A percentile compares a stretch with the other conserved stretches of the same genome.
Conservation (phyloP, 2,797 vertebrate species). For the Sebastes hubbsi region DNA sequence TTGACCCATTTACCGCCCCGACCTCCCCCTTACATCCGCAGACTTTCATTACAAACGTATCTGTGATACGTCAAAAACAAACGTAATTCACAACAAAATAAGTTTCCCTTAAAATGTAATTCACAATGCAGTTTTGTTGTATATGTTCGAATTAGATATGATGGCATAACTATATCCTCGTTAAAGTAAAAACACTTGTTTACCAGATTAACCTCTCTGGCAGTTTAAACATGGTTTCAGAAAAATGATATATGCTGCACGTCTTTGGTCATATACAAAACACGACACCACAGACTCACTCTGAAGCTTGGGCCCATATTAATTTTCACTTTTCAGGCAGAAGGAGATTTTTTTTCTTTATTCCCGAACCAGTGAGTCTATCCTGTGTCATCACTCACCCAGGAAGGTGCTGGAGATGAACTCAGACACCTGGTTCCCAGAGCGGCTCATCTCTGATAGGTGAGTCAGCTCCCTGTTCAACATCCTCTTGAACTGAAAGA, state of each 20-base stretch:
- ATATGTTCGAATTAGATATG: background rate
- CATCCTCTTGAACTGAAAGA: conserved; percentile 98
- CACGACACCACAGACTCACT: background rate
- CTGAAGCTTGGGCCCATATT: background rate
- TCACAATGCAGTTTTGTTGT: too few species aligned
- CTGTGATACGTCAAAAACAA: too few species aligned
- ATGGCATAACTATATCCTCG: background rate
- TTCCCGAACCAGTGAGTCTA: background rate
- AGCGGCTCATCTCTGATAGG: conserved; percentile 98
- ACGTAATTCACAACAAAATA: too few species aligned
- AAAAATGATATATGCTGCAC: background rate
- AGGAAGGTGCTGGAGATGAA: conserved; percentile 98
- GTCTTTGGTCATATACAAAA: background rate
- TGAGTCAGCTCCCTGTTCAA: conserved; percentile 97
- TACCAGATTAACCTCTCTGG: background rate
- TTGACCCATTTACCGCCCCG: too few species aligned
- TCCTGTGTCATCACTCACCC: conserved; percentile 84
- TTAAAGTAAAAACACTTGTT: background rate
- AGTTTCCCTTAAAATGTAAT: too few species aligned
- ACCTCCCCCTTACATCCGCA: too few species aligned
- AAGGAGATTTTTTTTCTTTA: background rate
- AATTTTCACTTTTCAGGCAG: background rate
- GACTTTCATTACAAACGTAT: too few species aligned
- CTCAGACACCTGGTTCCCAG: conserved; percentile 99
- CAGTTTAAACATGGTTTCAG: background rate